Conservation (phyloP, 2,113 vertebrate species). For the Piprites chloris region DNA sequence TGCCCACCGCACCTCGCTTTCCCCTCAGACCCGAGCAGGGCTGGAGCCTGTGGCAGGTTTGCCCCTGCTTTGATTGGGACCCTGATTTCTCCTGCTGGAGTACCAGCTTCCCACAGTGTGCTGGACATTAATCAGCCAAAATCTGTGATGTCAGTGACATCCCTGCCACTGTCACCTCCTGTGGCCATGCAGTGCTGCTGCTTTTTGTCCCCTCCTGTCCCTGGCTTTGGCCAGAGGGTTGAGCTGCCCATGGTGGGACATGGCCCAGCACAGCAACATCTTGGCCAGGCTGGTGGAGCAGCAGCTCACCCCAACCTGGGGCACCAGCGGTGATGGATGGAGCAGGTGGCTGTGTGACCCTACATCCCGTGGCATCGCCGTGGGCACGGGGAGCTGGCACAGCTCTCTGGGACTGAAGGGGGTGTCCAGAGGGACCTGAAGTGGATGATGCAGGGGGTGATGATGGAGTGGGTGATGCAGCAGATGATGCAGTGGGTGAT, state of each 20-base stretch:
- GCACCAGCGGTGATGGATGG: rapidly evolving
- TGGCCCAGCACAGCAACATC: no score
- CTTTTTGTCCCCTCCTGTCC: not conserved
- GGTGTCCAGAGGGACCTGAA: not conserved
- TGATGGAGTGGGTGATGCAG: not conserved
- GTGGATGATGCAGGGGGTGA: not conserved
- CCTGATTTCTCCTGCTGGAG: not conserved
- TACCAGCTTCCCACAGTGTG: not conserved
- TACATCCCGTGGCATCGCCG: rapidly evolving
- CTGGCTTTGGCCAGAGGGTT: rapidly evolving
- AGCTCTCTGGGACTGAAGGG: not conserved
- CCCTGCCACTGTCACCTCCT: rapidly evolving
- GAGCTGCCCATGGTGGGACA: not conserved
- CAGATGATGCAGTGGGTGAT: not conserved
- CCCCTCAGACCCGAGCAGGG: not conserved
- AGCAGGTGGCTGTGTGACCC: not conserved
- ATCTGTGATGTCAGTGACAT: rapidly evolving
- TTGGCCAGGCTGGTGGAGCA: not conserved
- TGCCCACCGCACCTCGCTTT: not conserved
- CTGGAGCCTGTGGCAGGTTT: not conserved
- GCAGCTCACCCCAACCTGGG: rapidly evolving
- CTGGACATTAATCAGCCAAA: not conserved
- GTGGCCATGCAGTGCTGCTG: rapidly evolving
- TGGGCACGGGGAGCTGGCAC: not conserved
- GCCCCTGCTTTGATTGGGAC: not conserved